Evolutionary conservation across 2,113 vertebrate genomes (phyloP), one percentile per base, ranked within the genome.

Genomic region (Podarcis raffonei): DNA sequence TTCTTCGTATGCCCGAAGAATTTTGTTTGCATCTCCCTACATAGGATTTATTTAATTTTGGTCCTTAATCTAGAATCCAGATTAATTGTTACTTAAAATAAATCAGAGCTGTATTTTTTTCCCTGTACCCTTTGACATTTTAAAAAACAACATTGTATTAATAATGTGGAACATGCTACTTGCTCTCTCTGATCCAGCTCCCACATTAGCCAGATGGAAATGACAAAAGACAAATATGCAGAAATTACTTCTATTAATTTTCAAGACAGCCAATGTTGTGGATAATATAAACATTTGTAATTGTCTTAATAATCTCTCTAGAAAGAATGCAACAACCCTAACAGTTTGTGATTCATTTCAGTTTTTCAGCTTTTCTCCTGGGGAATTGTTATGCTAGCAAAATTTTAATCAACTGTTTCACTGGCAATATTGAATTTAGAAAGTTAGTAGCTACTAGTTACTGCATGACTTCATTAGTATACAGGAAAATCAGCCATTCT

Each of bases 381-480:
- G 86, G 57, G 65, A 88, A 85, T 88, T 39, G 32, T 96, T 95
- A 95, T 82, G 94, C 82, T 89, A 90, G 93, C 89, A 92, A 90
- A 93, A 95, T 95, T 94, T 94, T 95, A 96, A 96, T 97, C 95
- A 94, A 92, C 93, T 92, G 93, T 96, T 95, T 95, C 91, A 93
- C 85, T 90, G 87, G 93, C 95, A 96, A 94, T 96, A 96, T 95
- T 95, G 95, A 95, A 91, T 96, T 96, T 96, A 90, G 88, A 94
- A 96, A 97, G 96, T 97, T 95, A 96, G 90, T 95, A 94, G 95
- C 92, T 95, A 94, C 95, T 96, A 94, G 96, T 96, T 97, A 95
- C 90, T 94, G 85, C 92, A 35, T 84, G 92, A 94, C 94, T 97
- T 96, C 92, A 91, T 95, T 95, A 91, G 74, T 94, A 90, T 94